Percentiles rank a stretch among this genome's conserved stretches.
Conservation (phyloP, 64 coral and sea anemone genomes). For the Stichodactyla mertensii region DNA sequence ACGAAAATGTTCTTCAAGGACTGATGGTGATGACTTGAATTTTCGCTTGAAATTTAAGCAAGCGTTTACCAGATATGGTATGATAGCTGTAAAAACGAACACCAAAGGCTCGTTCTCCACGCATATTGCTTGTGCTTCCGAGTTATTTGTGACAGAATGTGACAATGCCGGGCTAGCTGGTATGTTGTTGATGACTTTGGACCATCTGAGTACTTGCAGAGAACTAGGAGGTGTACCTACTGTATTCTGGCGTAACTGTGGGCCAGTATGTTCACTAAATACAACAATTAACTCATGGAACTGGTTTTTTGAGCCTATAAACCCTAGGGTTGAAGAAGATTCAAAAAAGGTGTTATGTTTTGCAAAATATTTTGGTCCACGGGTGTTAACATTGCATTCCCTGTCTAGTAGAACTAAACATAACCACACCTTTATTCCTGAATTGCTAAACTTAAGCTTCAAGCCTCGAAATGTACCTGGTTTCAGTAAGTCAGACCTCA, state of each 20-base stretch:
- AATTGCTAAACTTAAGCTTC: conserved; percentile 29
- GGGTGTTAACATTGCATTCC: neutral
- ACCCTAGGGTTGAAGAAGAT: conserved; percentile 44
- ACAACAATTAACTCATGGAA: conserved; percentile 58
- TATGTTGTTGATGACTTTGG: conserved; percentile 44
- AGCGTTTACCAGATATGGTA: neutral
- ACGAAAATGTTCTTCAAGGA: no score
- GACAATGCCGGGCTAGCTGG: conserved; percentile 41
- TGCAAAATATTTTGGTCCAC: neutral
- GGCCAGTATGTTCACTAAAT: conserved; percentile 44
- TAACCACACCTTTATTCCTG: neutral
- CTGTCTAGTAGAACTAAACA: neutral
- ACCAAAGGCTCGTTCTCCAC: neutral
- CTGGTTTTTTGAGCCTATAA: conserved; percentile 83
- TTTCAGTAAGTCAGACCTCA: conserved; percentile 11
- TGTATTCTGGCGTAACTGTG: conserved; percentile 62
- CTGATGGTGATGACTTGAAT: neutral
- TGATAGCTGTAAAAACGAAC: conserved; percentile 16
- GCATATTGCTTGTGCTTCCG: conserved; percentile 47
- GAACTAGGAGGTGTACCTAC: conserved; percentile 46
- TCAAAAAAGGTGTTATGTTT: conserved; percentile 51
- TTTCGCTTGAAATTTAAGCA: neutral
- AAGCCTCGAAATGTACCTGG: neutral
- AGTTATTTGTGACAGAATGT: conserved; percentile 46
- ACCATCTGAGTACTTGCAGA: conserved; percentile 40